A percentile compares a stretch with the other conserved stretches of the same genome.
Conservation (phyloP, 2,797 vertebrate genomes). For the Todus mexicanus region DNA sequence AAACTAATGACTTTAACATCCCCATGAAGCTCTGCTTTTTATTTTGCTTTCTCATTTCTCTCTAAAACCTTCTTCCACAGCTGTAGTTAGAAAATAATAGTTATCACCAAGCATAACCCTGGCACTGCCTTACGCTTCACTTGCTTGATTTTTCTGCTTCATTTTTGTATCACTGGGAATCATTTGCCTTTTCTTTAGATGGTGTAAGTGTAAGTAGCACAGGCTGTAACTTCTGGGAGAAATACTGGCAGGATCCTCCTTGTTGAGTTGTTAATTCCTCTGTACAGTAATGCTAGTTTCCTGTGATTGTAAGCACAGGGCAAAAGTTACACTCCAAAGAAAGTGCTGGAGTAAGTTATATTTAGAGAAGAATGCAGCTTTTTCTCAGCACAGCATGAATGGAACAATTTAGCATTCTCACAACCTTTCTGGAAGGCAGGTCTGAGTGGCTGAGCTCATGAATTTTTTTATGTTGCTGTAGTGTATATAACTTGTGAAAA, state of each 20-base stretch:
- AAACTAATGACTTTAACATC: not conserved
- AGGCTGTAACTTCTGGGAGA: not conserved
- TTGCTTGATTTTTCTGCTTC: not conserved
- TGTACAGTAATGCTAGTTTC: not conserved
- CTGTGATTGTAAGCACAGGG: not conserved
- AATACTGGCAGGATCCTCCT: not conserved
- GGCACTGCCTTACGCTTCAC: not conserved
- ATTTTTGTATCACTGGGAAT: not conserved
- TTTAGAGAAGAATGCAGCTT: not conserved
- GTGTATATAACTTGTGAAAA: not conserved
- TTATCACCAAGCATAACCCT: not conserved
- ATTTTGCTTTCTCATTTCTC: not conserved
- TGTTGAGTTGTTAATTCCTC: constrained; percentile 22
- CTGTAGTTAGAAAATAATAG: not conserved
- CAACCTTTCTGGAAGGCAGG: not conserved
- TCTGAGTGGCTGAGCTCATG: not conserved
- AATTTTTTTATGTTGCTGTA: not conserved
- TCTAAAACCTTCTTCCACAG: not conserved
- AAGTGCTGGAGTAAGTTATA: not conserved
- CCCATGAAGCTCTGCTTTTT: not conserved
- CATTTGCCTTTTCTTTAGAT: not conserved
- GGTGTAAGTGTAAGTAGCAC: not conserved
- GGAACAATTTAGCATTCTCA: not conserved
- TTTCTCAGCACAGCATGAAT: not conserved
- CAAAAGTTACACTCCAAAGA: not conserved